phyloP scores from a whole-genome alignment of 1,140 invertebrate species.

The Drosophila navojoa region DNA sequence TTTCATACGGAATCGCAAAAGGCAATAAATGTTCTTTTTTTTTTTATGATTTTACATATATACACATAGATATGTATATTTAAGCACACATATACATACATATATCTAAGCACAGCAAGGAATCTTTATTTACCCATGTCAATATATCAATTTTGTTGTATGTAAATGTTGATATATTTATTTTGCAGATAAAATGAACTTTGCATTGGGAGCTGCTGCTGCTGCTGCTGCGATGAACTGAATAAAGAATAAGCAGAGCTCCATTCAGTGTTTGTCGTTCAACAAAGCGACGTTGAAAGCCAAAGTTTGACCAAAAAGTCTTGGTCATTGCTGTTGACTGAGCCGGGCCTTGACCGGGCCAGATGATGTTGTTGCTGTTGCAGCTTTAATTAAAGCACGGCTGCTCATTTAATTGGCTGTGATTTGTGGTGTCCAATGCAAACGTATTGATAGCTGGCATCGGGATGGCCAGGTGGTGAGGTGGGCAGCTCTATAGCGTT shows the following conservation, averaged over 20 bases:
- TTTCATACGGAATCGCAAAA: too few species aligned
- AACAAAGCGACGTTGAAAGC: too few species aligned
- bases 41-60: not conserved
- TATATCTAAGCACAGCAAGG: not conserved
- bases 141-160: too few species aligned
- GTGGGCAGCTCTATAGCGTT: not conserved
- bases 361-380: not conserved
- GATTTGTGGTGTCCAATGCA: slow-evolving; percentile 70
- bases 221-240: too few species aligned
- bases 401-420: slow-evolving; percentile 76
- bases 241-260: too few species aligned
- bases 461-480: not conserved
- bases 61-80: not conserved
- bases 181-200: too few species aligned
- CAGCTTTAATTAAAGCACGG: slow-evolving; percentile 72
- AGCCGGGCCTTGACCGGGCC: not conserved
- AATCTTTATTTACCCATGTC: too few species aligned
- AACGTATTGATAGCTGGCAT: slow-evolving; percentile 64
- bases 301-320: slow-evolving; percentile 58
- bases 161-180: too few species aligned
- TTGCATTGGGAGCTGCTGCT: too few species aligned
- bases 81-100: not conserved
- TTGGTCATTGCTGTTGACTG: slow-evolving; percentile 49
- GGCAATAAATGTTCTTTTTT: too few species aligned
- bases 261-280: too few species aligned